A percentile compares a stretch with the other conserved stretches of the same genome.
phyloP scores from a whole-genome alignment of 2,113 vertebrate species.

The Syngnathus scovelli region DNA sequence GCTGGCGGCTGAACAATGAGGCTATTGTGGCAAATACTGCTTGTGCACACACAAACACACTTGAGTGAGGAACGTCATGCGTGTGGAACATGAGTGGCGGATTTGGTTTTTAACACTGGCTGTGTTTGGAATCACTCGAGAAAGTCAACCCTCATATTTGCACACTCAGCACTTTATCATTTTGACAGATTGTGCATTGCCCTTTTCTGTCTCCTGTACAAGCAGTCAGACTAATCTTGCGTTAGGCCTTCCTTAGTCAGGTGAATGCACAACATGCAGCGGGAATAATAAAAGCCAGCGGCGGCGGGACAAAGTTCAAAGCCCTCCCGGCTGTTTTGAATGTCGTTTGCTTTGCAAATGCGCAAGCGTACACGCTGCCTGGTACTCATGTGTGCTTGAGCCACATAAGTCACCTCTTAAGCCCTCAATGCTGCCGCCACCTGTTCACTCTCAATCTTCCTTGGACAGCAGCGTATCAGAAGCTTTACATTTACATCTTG shows the following conservation, averaged over 20 bases:
- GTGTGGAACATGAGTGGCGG: conserved; percentile 44
- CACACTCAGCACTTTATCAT: conserved; percentile 4
- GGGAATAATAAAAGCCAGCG: background rate
- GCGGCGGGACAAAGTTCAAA: conserved; percentile 11
- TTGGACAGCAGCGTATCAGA: conserved; percentile 5
- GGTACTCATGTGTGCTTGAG: conserved; percentile 4
- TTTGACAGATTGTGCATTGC: conserved; percentile 2
- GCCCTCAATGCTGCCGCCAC: conserved; percentile 25
- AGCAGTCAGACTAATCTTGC: background rate
- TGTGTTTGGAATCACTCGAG: background rate
- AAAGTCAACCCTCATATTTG: background rate
- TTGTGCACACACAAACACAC: conserved; percentile 11
- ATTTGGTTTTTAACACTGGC: conserved; percentile 43
- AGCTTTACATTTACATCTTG: conserved; percentile 13
- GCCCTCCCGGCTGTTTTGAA: conserved; percentile 50
- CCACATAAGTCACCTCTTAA: conserved; percentile 21
- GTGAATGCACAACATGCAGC: conserved; percentile 5
- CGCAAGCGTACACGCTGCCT: background rate
- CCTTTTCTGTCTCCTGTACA: conserved; percentile 2
- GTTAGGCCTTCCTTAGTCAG: background rate
- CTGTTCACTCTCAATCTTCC: conserved; percentile 34
- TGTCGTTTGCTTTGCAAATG: conserved; percentile 61
- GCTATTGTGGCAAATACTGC: conserved; percentile 37
- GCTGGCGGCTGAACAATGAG: conserved; percentile 49
- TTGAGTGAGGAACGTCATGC: background rate